Conservation (phyloP, 1,140 invertebrate species). For the Wiebesia pumilae region DNA sequence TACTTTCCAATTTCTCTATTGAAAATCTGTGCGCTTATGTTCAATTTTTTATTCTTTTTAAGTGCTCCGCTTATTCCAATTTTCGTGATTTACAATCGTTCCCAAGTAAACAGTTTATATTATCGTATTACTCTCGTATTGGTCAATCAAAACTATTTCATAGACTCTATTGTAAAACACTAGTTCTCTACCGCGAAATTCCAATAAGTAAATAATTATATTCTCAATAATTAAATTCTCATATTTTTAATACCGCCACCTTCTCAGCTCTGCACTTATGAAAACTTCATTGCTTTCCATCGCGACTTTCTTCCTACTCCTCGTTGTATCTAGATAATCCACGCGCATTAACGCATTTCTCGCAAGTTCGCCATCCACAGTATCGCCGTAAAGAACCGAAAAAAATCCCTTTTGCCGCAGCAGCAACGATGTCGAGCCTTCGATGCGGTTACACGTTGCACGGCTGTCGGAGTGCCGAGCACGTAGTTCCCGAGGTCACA, state of each 20-base stretch:
- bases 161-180: no score
- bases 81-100: conserved; percentile 3
- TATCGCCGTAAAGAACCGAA: not conserved
- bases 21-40: not conserved
- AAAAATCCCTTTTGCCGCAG: no score
- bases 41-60: not conserved
- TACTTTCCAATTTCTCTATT: not conserved
- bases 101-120: no score
- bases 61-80: not conserved
- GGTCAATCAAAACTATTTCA: no score
- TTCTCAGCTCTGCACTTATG: not conserved
- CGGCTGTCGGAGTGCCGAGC: not conserved
- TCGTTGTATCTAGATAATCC: not conserved
- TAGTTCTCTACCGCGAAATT: no score
- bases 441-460: not conserved
- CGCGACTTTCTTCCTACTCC: not conserved
- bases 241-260: no score
- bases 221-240: no score
- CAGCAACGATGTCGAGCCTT: not conserved
- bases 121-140: no score
- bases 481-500: conserved; percentile 5
- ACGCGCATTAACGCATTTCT: not conserved
- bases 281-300: not conserved
- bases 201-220: no score
- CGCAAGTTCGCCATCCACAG: not conserved